Evolutionary conservation across 2,797 vertebrate genomes (phyloP).

Genomic region (Danio jaintianensis): DNA sequence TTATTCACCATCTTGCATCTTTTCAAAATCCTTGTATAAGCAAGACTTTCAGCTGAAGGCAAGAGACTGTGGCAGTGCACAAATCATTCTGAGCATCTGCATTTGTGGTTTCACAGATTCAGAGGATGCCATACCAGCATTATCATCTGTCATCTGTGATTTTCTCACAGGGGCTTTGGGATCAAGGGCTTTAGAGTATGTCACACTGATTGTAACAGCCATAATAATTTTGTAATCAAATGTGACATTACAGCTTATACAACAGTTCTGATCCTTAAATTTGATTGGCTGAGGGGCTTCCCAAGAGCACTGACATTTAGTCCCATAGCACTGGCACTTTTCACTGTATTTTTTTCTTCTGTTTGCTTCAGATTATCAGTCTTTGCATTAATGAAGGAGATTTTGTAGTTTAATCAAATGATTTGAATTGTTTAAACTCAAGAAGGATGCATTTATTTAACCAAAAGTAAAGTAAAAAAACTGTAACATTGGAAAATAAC

Average conservation of each 20-base stretch:
- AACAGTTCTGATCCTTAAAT: not conserved
- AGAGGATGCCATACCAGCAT: not conserved
- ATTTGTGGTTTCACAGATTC: not conserved
- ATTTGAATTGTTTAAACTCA: too few species aligned
- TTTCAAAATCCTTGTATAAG: conserved; percentile 3
- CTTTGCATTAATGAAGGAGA: not conserved
- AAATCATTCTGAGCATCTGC: not conserved
- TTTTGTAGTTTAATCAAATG: not conserved
- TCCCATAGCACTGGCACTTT: not conserved
- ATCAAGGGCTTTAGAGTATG: conserved; percentile 12
- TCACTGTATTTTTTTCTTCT: not conserved
- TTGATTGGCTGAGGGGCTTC: not conserved
- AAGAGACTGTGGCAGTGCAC: not conserved
- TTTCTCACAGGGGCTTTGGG: not conserved
- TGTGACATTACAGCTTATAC: not conserved
- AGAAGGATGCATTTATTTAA: too few species aligned
- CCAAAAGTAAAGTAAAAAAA: too few species aligned
- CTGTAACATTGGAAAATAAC: too few species aligned
- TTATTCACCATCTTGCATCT: conserved; percentile 8
- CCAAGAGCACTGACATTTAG: not conserved
- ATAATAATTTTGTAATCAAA: not conserved
- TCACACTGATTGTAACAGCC: not conserved
- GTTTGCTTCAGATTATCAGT: not conserved
- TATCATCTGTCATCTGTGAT: not conserved
- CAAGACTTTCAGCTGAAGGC: not conserved